Evolutionary conservation across 2,888 invertebrate genomes (phyloP), one percentile per base, ranked within the genome.

Genomic region (Eulithis prunata): DNA sequence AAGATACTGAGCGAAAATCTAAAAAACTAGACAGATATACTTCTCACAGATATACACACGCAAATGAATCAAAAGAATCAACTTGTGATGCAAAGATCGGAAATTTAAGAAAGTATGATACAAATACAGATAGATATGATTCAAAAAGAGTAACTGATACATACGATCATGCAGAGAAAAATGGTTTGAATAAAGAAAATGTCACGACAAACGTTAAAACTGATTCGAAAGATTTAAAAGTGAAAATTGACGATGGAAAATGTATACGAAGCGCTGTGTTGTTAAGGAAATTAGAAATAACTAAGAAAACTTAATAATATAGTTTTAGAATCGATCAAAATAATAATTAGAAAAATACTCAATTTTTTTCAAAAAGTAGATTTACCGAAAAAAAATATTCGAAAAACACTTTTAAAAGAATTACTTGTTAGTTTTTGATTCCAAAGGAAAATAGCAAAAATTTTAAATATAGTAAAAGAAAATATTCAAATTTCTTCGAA

Each of bases 271-370:
- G 68, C 53, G 62, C 47, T 32, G 58, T 70, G 11, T 63, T 75
- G 21, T 38, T 58, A 12, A 71, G 54, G 21, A 78, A 75, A 67
- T 61, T 78, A 70, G 75, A 77, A 68, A 0, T 63, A 6, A 38
- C 43, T 38, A 57, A 53, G 38, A 63, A 63, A 2, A 47, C 57
- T 53, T 6, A 47, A 52, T 2, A 45, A 14, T 11, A 41, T 51
- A 62, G 8, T 45, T 41, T 47, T 54, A 7, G 14, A n/a, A 3
- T 21, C 10, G 14, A 8, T 8, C 1, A 38, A 21, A 49, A 4
- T 21, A 14, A 49, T 49, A 43, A 14, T 10, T 45, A 45, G 2
- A 28, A 21, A 43, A 43, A 4, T 3, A 7, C 13, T 46, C 13
- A 13, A 13, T 2, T 46, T 7, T 46, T 4, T 3, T 13, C 46